Evolutionary conservation across 2,113 vertebrate genomes (phyloP).

Genomic region (Eupsittula cactorum): DNA sequence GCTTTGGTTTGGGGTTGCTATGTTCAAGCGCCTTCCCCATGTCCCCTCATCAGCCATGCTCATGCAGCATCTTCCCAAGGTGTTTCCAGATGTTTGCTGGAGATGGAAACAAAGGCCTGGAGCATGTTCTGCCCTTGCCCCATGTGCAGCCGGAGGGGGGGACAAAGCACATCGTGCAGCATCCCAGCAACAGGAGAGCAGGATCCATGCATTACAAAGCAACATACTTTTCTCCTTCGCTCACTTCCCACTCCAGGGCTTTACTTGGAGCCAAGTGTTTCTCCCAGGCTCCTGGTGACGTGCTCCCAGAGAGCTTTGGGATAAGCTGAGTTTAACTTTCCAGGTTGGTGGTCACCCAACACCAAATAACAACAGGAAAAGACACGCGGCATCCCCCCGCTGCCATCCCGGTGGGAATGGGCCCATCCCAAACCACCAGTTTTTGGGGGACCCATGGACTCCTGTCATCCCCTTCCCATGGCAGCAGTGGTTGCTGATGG

Average conservation of each 20-base stretch:
- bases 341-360: neutral
- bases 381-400: neutral
- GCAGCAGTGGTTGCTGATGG: fast-evolving
- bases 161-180: neutral
- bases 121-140: neutral
- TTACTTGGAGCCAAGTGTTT: neutral
- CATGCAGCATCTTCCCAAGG: fast-evolving
- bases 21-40: neutral
- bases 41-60: fast-evolving
- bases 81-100: neutral
- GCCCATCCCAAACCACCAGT: neutral
- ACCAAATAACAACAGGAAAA: neutral
- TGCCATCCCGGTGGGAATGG: fast-evolving
- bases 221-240: conserved; percentile 32
- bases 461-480: neutral
- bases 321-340: neutral
- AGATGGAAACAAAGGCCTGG: fast-evolving
- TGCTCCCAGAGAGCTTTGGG: fast-evolving
- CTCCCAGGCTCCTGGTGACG: neutral
- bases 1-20: neutral
- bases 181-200: neutral
- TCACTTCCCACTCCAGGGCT: conserved; percentile 1
- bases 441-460: neutral
- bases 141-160: fast-evolving
- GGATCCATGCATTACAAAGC: neutral